Base-by-base conservation (phyloP, 2,113 vertebrate species). In the Elaphurus davidianus region DNA sequence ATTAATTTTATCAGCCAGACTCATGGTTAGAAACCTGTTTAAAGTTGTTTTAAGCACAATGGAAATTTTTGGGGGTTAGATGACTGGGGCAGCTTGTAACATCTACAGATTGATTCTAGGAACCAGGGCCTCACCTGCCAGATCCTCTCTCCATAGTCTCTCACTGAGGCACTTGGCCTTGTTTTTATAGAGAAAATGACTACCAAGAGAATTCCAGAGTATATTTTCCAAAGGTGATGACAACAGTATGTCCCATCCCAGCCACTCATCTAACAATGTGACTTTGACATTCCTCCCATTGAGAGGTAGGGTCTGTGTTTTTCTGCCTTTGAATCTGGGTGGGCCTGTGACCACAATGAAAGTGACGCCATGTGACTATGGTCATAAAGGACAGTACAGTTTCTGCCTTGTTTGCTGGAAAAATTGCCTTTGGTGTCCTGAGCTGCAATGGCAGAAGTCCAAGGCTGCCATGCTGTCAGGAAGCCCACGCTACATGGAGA, bases 1-100 rank as follows among this genome's bases (percentile, higher is more conserved):
- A n/a, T 64, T 82, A 91, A 84, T 83, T 52, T 93, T 81, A 55
- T 85, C 85, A 96, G 36, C 62, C 84, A 96, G 47, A 92, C 62
- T 83, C 78, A 54, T 86, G 89, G 27, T 64, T 92, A 91, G 76
- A 98, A 91, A 91, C 52, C 64, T 23, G 59, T 33, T 64, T 87
- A 87, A 85, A 57, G 28, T 57, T 90, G 30, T 94, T 92, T 40
- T 45, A 82, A 90, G 43, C 88, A 67, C 90, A 86, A 91, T 92
- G 43, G n/a, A 94, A 92, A 33, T 94, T 15, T 93, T 79, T 25
- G 27, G 27, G n/a, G 60, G 45, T 97, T 59, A 96, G 28, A 93
- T 45, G 45, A 30, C 57, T 59, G 30, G 57, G 57, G 43, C 54
- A 86, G 67, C 54, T 93, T 76, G 76, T 88, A 81, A 91, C n/a